Evolutionary conservation across 2,797 vertebrate genomes (phyloP).

Genomic region (Sebastes vulpes): DNA sequence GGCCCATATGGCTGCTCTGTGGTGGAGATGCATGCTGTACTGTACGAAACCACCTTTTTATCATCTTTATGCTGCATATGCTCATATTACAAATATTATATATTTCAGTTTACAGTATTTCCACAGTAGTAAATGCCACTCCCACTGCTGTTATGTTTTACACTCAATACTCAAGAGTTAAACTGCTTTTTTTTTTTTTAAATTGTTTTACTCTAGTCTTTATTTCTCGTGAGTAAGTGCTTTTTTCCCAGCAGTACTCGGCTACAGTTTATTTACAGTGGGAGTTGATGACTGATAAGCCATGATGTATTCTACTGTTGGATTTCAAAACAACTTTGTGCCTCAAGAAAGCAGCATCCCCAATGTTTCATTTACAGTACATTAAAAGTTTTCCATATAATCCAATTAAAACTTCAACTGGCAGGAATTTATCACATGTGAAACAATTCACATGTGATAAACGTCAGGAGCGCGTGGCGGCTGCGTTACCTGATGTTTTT

Average conservation of each 20-base stretch:
- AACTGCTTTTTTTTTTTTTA: background rate
- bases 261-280: background rate
- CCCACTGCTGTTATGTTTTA: background rate
- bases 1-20: constrained; percentile 69
- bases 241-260: background rate
- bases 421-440: background rate
- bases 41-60: constrained; percentile 14
- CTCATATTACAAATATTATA: background rate
- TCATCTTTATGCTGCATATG: constrained; percentile 22
- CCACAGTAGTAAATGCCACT: background rate
- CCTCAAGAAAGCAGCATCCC: background rate
- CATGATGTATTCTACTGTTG: background rate
- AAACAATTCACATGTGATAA: background rate
- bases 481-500: too few species aligned
- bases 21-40: constrained; percentile 23
- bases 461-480: too few species aligned
- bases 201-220: background rate
- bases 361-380: background rate
- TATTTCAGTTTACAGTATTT: background rate
- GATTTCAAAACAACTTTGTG: background rate
- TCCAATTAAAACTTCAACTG: background rate
- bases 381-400: background rate
- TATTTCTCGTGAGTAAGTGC: background rate
- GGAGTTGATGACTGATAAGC: background rate
- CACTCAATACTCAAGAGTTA: background rate